Percentiles rank a stretch among this genome's conserved stretches.
These are phyloP conservation scores for Talpa occidentalis DNA, from an alignment of 2,113 vertebrate species.

Conservation along the genomic window DNA sequence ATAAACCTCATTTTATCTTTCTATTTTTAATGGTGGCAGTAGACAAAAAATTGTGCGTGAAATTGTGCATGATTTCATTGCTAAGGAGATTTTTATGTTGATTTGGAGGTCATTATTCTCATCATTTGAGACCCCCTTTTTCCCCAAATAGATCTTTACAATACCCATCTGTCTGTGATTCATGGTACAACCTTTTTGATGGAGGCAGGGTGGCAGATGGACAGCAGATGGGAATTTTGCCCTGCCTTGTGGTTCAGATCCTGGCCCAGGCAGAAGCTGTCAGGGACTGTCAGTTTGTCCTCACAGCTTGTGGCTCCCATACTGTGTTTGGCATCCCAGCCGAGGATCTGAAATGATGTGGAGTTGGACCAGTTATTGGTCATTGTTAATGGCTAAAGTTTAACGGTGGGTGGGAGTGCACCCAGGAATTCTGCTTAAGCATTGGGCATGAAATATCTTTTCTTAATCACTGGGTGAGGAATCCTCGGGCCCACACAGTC, in stretches of 20 bases:
- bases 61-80: conserved; percentile 67
- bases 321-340: conserved; percentile 43
- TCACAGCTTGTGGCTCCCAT: conserved; percentile 46
- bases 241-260: conserved; percentile 60
- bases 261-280: conserved; percentile 67
- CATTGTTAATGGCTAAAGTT: conserved; percentile 2
- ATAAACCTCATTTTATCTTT: conserved; percentile 6
- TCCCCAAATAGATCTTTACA: conserved; percentile 48
- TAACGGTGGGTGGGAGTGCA: background rate
- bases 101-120: conserved; percentile 76
- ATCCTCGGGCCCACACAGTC: background rate
- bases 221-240: conserved; percentile 77
- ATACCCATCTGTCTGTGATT: conserved; percentile 71
- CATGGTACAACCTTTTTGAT: conserved; percentile 58
- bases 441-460: background rate
- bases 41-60: conserved; percentile 55
- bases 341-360: background rate
- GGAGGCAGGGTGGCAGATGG: conserved; percentile 71
- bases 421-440: background rate
- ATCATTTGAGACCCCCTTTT: conserved; percentile 46
- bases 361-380: background rate
- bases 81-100: conserved; percentile 57
- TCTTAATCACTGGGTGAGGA: background rate
- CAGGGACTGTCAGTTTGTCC: conserved; percentile 68
- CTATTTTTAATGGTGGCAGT: conserved; percentile 5